Evolutionary conservation across 2,888 invertebrate species (phyloP).

Genomic region (Acrocyrtus sp.): DNA sequence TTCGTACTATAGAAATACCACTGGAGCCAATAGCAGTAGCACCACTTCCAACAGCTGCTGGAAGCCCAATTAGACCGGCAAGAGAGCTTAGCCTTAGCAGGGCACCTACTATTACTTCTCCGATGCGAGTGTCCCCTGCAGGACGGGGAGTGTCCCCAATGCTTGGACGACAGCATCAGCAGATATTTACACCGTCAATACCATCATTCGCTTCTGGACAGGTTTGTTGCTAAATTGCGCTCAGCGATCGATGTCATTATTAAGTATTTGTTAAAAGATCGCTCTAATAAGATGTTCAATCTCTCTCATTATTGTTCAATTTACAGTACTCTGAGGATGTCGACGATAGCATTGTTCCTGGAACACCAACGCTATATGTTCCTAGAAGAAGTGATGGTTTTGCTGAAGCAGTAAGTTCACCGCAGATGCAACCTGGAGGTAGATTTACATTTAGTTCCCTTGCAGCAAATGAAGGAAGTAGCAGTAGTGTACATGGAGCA

Average conservation of each 20-base stretch:
- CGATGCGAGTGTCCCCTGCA: constrained; percentile 12
- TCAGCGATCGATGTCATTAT: no score
- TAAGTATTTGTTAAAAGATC: no score
- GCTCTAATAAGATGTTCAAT: no score
- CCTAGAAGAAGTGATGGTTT: constrained; percentile 86
- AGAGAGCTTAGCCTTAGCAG: constrained; percentile 18
- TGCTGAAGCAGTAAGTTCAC: constrained; percentile 92
- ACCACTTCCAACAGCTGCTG: constrained; percentile 17
- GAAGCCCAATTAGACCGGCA: constrained; percentile 34
- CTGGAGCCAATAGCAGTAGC: constrained; percentile 26
- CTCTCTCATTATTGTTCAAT: no score
- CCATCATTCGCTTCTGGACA: constrained; percentile 32
- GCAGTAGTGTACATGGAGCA: constrained; percentile 14
- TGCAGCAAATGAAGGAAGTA: constrained; percentile 4
- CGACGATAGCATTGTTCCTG: constrained; percentile 86
- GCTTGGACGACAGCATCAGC: constrained; percentile 57
- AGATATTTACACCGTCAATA: constrained; percentile 52
- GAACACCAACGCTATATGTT: constrained; percentile 86
- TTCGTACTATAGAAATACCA: constrained; percentile 19
- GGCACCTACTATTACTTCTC: constrained; percentile 8
- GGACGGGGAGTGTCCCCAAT: constrained; percentile 20
- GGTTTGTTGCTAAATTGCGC: no score
- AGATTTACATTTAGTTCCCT: constrained; percentile 72
- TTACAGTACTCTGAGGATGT: constrained; percentile 73
- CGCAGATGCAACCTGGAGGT: constrained; percentile 72